These are phyloP conservation scores for Maniola hyperantus DNA, from an alignment of 2,888 invertebrate genomes.

Conservation along the genomic window DNA sequence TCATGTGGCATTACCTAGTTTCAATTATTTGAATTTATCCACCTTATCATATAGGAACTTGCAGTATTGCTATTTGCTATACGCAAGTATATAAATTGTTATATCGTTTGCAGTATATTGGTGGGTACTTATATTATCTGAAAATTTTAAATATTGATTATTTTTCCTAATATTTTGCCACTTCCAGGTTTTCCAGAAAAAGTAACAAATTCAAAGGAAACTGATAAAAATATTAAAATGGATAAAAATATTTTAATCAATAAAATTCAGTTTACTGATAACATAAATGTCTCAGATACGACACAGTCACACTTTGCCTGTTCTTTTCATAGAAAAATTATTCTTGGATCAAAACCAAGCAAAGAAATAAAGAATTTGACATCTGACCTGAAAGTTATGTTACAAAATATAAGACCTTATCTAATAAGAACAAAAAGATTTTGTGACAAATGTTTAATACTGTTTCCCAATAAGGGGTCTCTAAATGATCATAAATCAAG, in stretches of 20 bases:
- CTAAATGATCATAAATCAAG: conserved; percentile 44
- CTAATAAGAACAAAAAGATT: conserved; percentile 55
- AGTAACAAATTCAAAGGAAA: neutral
- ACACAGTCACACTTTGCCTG: neutral
- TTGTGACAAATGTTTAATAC: conserved; percentile 58
- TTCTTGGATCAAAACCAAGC: conserved; percentile 47
- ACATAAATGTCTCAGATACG: neutral
- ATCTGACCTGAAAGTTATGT: conserved; percentile 43
- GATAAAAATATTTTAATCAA: neutral
- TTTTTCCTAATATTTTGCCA: neutral
- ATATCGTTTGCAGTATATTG: too few relatives aligned
- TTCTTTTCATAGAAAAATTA: conserved; percentile 45
- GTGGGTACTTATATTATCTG: too few relatives aligned
- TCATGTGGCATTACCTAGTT: too few relatives aligned
- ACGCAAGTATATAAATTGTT: too few relatives aligned
- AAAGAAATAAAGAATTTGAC: conserved; percentile 22
- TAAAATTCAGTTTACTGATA: neutral
- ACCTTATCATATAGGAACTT: too few relatives aligned
- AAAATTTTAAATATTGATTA: too few relatives aligned
- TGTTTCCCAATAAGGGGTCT: conserved; percentile 52
- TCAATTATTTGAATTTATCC: too few relatives aligned
- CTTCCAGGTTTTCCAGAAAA: neutral
- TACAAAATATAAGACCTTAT: conserved; percentile 52
- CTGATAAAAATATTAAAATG: neutral
- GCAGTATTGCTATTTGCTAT: too few relatives aligned